Conservation (phyloP, 35 echinoderm and acorn worm genomes). For the Heliocidaris tuberculata region DNA sequence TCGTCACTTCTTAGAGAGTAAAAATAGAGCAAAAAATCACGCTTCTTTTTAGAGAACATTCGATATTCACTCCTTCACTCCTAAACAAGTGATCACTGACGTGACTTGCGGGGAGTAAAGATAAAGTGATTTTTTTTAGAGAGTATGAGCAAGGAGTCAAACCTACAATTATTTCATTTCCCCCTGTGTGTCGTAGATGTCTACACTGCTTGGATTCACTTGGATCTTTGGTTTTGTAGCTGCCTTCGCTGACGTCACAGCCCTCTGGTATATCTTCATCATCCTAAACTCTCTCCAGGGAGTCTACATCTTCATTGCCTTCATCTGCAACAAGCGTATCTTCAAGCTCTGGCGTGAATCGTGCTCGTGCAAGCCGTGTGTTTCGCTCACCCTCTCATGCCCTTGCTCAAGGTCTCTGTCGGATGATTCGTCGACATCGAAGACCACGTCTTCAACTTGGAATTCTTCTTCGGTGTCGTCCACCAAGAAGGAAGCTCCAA, state of each 20-base stretch:
- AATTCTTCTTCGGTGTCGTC: background rate
- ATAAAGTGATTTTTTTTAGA: too few species aligned
- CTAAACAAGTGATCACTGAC: too few species aligned
- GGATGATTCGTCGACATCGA: background rate
- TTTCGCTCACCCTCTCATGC: background rate
- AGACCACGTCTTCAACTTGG: background rate
- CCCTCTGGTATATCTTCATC: conserved; percentile 67
- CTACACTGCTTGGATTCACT: conserved; percentile 70
- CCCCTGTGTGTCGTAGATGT: conserved; percentile 41
- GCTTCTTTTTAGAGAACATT: too few species aligned
- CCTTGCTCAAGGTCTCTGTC: background rate
- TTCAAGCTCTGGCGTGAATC: conserved; percentile 52
- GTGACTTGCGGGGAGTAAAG: too few species aligned
- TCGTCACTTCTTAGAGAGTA: too few species aligned
- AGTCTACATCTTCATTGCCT: conserved; percentile 69
- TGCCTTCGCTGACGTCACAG: conserved; percentile 15
- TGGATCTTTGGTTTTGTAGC: conserved; percentile 67
- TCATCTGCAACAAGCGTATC: conserved; percentile 68
- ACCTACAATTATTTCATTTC: background rate
- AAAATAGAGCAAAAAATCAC: too few species aligned
- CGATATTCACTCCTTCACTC: too few species aligned
- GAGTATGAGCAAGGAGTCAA: too few species aligned
- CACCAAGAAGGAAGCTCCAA: background rate
- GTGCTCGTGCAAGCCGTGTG: background rate
- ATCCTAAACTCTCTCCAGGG: conserved; percentile 73